Percentiles rank a stretch among this genome's conserved stretches.
Conservation (phyloP, 2,797 vertebrate species). For the Channallabes apus region DNA sequence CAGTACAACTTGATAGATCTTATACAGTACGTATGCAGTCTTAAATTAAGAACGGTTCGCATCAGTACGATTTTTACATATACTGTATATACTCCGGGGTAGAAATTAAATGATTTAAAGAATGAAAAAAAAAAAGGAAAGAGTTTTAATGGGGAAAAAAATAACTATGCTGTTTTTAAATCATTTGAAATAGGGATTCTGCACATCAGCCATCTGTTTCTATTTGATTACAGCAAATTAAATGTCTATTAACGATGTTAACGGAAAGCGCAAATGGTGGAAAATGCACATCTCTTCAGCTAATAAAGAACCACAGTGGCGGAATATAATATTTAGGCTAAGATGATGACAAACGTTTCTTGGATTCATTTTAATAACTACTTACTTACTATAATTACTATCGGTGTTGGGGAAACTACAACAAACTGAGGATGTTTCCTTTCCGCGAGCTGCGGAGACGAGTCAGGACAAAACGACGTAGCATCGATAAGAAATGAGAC, state of each 20-base stretch:
- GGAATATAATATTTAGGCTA: background rate
- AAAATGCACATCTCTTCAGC: background rate
- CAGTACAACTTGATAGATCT: background rate
- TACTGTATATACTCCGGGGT: too few relatives aligned
- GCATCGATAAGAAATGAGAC: background rate
- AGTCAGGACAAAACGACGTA: background rate
- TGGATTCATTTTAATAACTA: background rate
- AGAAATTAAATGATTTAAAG: background rate
- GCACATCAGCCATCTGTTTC: background rate
- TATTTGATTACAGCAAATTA: constrained; percentile 5
- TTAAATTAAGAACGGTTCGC: background rate
- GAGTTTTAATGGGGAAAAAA: background rate
- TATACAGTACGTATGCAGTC: too few relatives aligned
- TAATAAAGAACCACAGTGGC: background rate
- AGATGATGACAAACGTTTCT: background rate
- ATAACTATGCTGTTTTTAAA: background rate
- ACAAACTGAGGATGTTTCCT: background rate
- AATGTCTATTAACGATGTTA: background rate
- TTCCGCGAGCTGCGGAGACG: background rate
- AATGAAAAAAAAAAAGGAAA: background rate
- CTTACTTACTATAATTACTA: background rate
- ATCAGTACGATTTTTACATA: background rate
- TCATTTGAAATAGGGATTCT: background rate
- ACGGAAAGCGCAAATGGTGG: background rate
- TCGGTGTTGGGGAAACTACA: background rate